Base-by-base conservation (phyloP, 1,140 invertebrate genomes). In the Diprion similis region DNA sequence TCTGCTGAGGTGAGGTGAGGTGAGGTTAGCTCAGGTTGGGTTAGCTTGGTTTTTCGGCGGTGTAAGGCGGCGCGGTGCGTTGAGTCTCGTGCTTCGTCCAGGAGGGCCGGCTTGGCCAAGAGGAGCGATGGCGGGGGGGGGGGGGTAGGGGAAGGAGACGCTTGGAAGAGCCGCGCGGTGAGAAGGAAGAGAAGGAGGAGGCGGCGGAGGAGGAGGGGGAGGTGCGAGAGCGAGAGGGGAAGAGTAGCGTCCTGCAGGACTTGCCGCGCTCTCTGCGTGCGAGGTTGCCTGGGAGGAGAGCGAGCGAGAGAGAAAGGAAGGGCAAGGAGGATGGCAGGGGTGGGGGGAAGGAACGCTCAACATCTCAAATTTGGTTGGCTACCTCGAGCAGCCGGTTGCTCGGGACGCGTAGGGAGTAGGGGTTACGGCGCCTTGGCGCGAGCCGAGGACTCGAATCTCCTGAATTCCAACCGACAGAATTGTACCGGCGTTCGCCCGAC, bases 361-460 rank as follows among this genome's bases (percentile, higher is more conserved):
- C 75, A 78, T 85, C 83, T 85, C 81, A 84, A 84, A 86, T 86
- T 86, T 86, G 85, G 85, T 86, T 86, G 85, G 85, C 77, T 82
- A 81, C 83, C 79, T 83, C 77, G 76, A 79, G 24, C 24, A 59
- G 80, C 71, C 73, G 78, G 76, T 77, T 70, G 72, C 75, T 70
- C 72, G 51, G 73, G 66, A 74, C 72, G 72, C 68, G 24, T 66
- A 68, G 65, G 51, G 51, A 59, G 51, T 59, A 59, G 51, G 51
- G 51, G 51, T 15, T 37, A 68, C 72, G 68, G 73, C 71, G 71
- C 51, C 81, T 82, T 83, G 82, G 78, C 81, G 81, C 80, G 82
- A 48, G 72, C 73, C 76, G 81, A 80, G 76, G 79, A 80, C 79
- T 80, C 78, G 76, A 80, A 81, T 80, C 76, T 84, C 78, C 72